Evolutionary conservation across 2,888 invertebrate genomes (phyloP).

Genomic region (Sphecodes monilicornis): DNA sequence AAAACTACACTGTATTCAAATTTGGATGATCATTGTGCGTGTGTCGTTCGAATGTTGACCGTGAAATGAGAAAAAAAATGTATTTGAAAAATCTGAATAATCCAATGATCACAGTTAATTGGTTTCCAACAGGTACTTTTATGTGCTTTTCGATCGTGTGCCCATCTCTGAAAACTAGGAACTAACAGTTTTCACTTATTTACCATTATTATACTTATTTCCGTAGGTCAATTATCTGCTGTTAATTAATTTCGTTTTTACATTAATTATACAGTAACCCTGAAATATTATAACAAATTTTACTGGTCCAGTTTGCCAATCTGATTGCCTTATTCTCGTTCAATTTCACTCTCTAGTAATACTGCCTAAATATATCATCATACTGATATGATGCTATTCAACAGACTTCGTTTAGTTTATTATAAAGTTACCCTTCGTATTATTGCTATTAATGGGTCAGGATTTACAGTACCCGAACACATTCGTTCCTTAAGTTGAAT

Average conservation of each 20-base stretch:
- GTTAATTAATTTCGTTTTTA: constrained; percentile 47
- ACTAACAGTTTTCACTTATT: constrained; percentile 74
- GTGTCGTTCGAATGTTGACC: constrained; percentile 27
- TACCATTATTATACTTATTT: constrained; percentile 56
- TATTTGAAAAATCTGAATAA: constrained; percentile 29
- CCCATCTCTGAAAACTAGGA: constrained; percentile 77
- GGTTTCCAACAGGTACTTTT: constrained; percentile 75
- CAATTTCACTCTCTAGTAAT: constrained; percentile 70
- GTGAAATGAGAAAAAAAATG: constrained; percentile 11
- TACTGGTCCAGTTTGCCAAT: constrained; percentile 75
- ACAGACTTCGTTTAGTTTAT: constrained; percentile 66
- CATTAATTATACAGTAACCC: constrained; percentile 68
- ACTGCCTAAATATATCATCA: constrained; percentile 76
- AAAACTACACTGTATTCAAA: constrained; percentile 8
- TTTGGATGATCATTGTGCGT: constrained; percentile 53
- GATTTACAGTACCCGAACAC: constrained; percentile 73
- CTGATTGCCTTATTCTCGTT: constrained; percentile 71
- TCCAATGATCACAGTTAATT: constrained; percentile 67
- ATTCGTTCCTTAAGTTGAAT: constrained; percentile 66
- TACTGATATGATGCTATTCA: constrained; percentile 70
- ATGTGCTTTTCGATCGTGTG: constrained; percentile 75
- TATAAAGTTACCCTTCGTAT: constrained; percentile 69
- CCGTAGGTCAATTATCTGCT: constrained; percentile 52
- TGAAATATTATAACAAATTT: constrained; percentile 70
- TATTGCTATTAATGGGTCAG: constrained; percentile 76